phyloP scores from a whole-genome alignment of 2,113 vertebrate genomes.

The Neodon shergylaensis region DNA sequence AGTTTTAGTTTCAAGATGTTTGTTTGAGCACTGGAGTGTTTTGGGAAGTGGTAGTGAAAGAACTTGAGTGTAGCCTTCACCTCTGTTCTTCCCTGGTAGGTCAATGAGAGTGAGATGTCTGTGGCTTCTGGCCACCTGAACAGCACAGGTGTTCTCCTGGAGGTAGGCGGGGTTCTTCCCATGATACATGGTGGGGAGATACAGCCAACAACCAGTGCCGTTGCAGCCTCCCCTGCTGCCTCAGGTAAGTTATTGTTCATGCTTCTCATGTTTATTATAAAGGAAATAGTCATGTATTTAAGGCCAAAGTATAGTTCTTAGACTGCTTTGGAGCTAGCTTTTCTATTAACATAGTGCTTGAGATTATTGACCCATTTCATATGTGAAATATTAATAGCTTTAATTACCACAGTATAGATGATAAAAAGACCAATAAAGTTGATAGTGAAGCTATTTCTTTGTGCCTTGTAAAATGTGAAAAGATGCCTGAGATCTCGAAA shows the following conservation, averaged over 20 bases:
- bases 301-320: neutral
- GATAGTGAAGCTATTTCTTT: neutral
- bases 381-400: conserved; percentile 32
- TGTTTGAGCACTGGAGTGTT: conserved; percentile 52
- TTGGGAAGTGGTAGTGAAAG: conserved; percentile 72
- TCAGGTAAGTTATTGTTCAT: conserved; percentile 87
- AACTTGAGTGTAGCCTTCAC: conserved; percentile 79
- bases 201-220: conserved; percentile 87
- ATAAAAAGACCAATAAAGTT: conserved; percentile 17
- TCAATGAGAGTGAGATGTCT: conserved; percentile 87
- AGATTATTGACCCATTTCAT: conserved; percentile 39
- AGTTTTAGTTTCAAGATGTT: conserved; percentile 65
- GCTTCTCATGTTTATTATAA: neutral
- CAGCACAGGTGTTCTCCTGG: conserved; percentile 89
- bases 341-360: neutral
- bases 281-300: conserved; percentile 39
- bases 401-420: conserved; percentile 24
- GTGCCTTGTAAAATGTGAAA: conserved; percentile 17
- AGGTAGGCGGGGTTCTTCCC: conserved; percentile 91
- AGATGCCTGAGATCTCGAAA: neutral
- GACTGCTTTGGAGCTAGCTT: neutral
- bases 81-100: conserved; percentile 86
- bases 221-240: conserved; percentile 92
- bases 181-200: conserved; percentile 92
- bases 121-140: conserved; percentile 86